A percentile compares a stretch with the other conserved stretches of the same genome.
phyloP scores from a whole-genome alignment of 2,888 invertebrate species.

The Caenorhabditis panamensis region DNA sequence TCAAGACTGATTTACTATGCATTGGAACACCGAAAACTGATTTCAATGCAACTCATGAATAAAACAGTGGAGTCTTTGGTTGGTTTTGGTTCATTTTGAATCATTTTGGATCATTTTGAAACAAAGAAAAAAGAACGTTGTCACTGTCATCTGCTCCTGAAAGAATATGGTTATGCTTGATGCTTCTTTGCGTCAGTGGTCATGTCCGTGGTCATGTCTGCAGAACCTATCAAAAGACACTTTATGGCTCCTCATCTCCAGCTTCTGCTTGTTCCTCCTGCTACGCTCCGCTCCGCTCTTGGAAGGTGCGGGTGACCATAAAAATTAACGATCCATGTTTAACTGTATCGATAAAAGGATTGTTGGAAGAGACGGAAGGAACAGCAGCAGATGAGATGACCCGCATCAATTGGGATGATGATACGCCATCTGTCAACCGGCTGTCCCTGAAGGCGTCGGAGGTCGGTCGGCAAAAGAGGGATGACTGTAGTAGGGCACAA shows the following conservation, averaged over 20 bases:
- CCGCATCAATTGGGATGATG: conserved; percentile 55
- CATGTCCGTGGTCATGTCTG: too few species aligned
- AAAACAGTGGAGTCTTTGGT: conserved; percentile 11
- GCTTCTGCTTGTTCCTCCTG: background rate
- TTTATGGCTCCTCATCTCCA: conserved; percentile 22
- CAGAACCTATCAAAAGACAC: conserved; percentile 30
- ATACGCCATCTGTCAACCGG: conserved; percentile 57
- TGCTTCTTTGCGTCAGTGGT: too few species aligned
- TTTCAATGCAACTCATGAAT: conserved; percentile 20
- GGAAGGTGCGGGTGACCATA: conserved; percentile 26
- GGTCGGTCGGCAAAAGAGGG: conserved; percentile 19
- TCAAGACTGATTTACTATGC: background rate
- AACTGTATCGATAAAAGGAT: conserved; percentile 39
- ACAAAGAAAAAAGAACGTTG: background rate
- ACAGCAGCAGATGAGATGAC: conserved; percentile 20
- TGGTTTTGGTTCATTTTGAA: background rate
- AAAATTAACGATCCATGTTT: conserved; percentile 60
- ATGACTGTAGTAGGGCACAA: conserved; percentile 60
- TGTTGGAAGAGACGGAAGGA: conserved; percentile 4
- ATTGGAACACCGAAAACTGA: conserved; percentile 11
- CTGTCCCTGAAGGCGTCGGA: conserved; percentile 44
- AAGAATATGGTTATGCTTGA: conserved; percentile 19
- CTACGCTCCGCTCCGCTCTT: conserved; percentile 2
- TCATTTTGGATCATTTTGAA: background rate
- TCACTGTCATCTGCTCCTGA: conserved; percentile 21